Evolutionary conservation across 2,888 invertebrate genomes (phyloP), one percentile per base, ranked within the genome.

Genomic region (Aricia artaxerxes): DNA sequence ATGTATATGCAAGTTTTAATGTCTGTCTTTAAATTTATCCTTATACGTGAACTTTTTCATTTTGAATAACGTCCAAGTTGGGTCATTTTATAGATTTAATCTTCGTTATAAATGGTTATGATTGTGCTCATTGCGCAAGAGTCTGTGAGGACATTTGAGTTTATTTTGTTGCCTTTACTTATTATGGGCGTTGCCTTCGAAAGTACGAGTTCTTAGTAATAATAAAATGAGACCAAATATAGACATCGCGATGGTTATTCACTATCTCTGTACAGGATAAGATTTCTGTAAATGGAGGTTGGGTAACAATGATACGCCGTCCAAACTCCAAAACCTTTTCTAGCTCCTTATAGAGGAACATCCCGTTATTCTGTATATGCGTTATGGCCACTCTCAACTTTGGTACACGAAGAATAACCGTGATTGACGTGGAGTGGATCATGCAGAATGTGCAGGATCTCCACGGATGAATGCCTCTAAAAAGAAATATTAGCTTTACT

Each of bases 1-100:
- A 69, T 16, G 24, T 73, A 73, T 73, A n/a, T n/a, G 7, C 40
- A n/a, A 44, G 40, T 73, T 73, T 73, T 73, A 53, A 44, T 73
- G 73, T 31, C 24, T 87, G 84, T 86, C 49, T 44, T 73, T 49
- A 73, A 44, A 9, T n/a, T 49, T 35, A 35, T 76, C 76, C 76
- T 57, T 76, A 76, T 76, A 31, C 16, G 76, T 57, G 16, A 35
- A 53, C 35, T 57, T 53, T 76, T 49, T 53, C 76, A 35, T 53
- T 76, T 76, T 49, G 53, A 57, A 49, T 53, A 76, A 53, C 13
- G 69, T 76, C 53, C 76, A 24, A 57, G 31, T 53, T 76, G 9
- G 57, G 76, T 53, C 13, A 76, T 57, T 31, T 76, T 31, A 76
- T 53, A 53, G 53, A 76, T 76, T 57, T 76, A 53, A 76, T 76